Percentiles rank a stretch among this genome's conserved stretches.
These are phyloP conservation scores for Osmerus mordax DNA, from an alignment of 2,113 vertebrate genomes.

Conservation along the genomic window DNA sequence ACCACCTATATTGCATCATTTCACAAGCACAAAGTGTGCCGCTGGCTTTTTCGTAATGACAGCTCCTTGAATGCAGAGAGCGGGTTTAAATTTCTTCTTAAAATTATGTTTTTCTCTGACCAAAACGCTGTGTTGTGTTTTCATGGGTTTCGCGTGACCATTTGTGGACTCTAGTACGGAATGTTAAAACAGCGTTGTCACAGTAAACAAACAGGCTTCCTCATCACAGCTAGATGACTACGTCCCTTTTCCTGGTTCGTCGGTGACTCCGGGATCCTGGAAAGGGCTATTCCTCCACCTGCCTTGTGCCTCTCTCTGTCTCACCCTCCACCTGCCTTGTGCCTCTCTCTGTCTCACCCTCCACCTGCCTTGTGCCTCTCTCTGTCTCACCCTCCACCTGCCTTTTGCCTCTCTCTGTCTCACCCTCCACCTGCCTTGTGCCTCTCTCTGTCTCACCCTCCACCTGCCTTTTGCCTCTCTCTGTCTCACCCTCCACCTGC, in stretches of 20 bases:
- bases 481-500: no score
- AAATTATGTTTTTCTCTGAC: constrained; percentile 12
- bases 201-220: constrained; percentile 26
- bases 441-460: no score
- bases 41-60: constrained; percentile 28
- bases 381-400: no score
- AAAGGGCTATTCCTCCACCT: no score
- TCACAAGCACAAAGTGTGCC: constrained; percentile 18
- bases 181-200: constrained; percentile 35
- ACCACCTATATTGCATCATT: constrained; percentile 19
- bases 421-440: no score
- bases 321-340: no score
- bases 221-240: constrained; percentile 34
- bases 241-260: constrained; percentile 24
- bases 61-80: constrained; percentile 3
- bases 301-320: no score
- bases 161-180: constrained; percentile 29
- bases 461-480: no score
- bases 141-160: constrained; percentile 30
- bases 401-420: no score
- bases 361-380: no score
- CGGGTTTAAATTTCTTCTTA: constrained; percentile 18
- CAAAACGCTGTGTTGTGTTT: constrained; percentile 24
- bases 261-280: no score
- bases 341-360: no score